A percentile compares a stretch with the other conserved stretches of the same genome.
Evolutionary conservation across 2,888 invertebrate species (phyloP).

Genomic region (Eupithecia subfuscata): DNA sequence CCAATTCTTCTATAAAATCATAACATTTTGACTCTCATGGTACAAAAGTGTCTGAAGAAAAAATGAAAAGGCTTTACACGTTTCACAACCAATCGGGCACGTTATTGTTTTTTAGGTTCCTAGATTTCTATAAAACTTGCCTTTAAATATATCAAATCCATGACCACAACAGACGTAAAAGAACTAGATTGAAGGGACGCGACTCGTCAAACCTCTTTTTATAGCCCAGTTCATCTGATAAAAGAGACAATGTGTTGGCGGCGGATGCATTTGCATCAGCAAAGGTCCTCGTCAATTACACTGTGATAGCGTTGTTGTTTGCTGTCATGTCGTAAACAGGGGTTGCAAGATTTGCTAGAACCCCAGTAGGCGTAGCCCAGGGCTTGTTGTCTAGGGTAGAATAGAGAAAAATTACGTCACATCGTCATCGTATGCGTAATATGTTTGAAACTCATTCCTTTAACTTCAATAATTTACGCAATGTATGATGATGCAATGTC

Average conservation of each 20-base stretch:
- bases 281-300: slow-evolving; percentile 77
- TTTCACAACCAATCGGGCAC: neutral
- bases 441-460: no score
- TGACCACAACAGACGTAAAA: slow-evolving; percentile 51
- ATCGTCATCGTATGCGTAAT: no score
- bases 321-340: slow-evolving; percentile 49
- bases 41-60: neutral
- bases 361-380: no score
- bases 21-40: neutral
- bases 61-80: neutral
- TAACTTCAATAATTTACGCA: no score
- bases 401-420: no score
- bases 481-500: no score
- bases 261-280: slow-evolving; percentile 70
- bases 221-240: slow-evolving; percentile 73
- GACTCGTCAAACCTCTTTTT: slow-evolving; percentile 60
- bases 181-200: slow-evolving; percentile 59
- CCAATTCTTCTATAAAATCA: neutral
- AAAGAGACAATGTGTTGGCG: slow-evolving; percentile 65
- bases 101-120: neutral
- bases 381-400: no score
- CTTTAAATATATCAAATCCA: slow-evolving; percentile 63
- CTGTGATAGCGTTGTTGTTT: slow-evolving; percentile 62
- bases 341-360: neutral
- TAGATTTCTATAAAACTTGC: slow-evolving; percentile 46